These are phyloP conservation scores for Erynnis tages DNA, from an alignment of 2,888 invertebrate species.

Conservation along the genomic window DNA sequence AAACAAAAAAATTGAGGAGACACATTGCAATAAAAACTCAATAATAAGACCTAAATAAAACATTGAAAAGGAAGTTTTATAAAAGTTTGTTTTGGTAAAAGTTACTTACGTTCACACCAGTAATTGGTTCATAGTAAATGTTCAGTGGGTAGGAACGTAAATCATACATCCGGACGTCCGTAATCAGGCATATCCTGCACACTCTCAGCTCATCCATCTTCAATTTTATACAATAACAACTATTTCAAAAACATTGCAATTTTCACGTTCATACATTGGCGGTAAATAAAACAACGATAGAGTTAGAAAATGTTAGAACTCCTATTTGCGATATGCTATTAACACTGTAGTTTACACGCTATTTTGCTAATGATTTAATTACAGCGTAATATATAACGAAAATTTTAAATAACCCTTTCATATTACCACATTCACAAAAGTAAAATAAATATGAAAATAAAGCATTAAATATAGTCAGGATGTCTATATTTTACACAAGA, in stretches of 20 bases:
- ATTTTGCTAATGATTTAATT: constrained; percentile 11
- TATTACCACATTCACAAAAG: background rate
- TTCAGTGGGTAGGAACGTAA: constrained; percentile 51
- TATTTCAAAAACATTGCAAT: constrained; percentile 29
- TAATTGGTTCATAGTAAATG: constrained; percentile 52
- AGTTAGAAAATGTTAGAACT: constrained; percentile 72
- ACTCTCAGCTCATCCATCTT: constrained; percentile 57
- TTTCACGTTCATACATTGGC: constrained; percentile 52
- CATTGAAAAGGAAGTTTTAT: background rate
- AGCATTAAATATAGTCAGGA: constrained; percentile 42
- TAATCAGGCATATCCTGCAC: constrained; percentile 65
- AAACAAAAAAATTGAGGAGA: too few relatives aligned
- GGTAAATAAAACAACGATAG: constrained; percentile 45
- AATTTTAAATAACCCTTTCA: constrained; percentile 17
- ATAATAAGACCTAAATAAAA: background rate
- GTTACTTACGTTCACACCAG: constrained; percentile 63
- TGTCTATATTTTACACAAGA: constrained; percentile 62
- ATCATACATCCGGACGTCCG: constrained; percentile 56
- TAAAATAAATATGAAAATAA: constrained; percentile 5
- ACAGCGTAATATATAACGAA: constrained; percentile 25
- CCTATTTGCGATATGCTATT: constrained; percentile 36
- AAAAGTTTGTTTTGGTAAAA: too few relatives aligned
- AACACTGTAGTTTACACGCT: background rate
- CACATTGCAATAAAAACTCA: too few relatives aligned
- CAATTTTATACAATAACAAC: background rate